Evolutionary conservation across 1,140 invertebrate species (phyloP), one percentile per base, ranked within the genome.

Genomic region (Rhysida immarginata): DNA sequence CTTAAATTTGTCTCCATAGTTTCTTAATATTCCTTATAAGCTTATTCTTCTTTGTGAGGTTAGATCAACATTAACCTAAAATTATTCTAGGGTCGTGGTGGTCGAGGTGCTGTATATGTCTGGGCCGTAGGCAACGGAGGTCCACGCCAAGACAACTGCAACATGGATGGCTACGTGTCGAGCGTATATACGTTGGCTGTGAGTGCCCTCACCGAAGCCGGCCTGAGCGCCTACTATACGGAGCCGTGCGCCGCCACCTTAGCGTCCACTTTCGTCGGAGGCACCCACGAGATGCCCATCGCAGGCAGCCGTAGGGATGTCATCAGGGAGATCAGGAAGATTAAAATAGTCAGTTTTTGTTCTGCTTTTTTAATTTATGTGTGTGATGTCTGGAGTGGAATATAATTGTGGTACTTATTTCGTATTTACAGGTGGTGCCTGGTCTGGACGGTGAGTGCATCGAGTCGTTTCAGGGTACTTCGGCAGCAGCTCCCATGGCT

Each of bases 401-500:
- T n/a, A n/a, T n/a, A n/a, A n/a, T n/a, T n/a, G n/a, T n/a, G n/a
- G n/a, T n/a, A n/a, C n/a, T n/a, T n/a, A n/a, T n/a, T n/a, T n/a
- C n/a, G n/a, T n/a, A n/a, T n/a, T 49, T 50, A 2, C 52, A 67
- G 66, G 62, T 67, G 5, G 66, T 66, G 29, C 64, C 66, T 44
- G 62, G 62, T 54, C 45, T 62, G 26, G 57, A 62, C 41, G 62
- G 61, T 11, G 59, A 61, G 23, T 67, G 66, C 51, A 59, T 56
- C 20, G 24, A 61, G 20, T 48, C 50, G 18, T 65, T 65, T 49
- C 60, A 59, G 42, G 78, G 78, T 23, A 80, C 78, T 2, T 78
- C 76, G 1, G 75, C 74, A 55, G 74, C 75, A 21, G 77, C 78
- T 21, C 78, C 78, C 16, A 60, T 79, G 20, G 77, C 75, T 41